Evolutionary conservation across 2,113 vertebrate species (phyloP), one percentile per base, ranked within the genome.

Genomic region (Pituophis catenifer): DNA sequence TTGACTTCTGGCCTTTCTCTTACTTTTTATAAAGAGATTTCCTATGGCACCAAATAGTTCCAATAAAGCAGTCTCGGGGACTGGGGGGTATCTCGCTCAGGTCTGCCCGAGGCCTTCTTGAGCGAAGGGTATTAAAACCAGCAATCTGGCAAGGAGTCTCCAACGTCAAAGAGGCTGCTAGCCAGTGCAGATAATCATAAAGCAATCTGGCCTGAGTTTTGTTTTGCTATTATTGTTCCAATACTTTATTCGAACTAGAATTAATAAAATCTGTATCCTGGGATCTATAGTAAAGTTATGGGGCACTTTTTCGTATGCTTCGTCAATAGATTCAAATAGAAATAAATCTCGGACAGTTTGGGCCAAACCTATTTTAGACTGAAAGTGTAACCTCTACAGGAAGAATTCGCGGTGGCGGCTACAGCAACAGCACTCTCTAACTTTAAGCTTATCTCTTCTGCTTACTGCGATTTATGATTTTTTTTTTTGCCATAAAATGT

Each of bases 401-500:
- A 85, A 62, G 53, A 85, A 59, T 44, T 59, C 26, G 2, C 24
- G 9, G 62, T 38, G 2, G 12, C 8, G 21, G 48, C 26, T 29
- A 26, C 29, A 17, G 26, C 12, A 19, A 17, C 8, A 54, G 50
- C 15, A n/a, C 13, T 17, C 52, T 26, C 52, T 12, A 24, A 50
- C 21, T 26, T 50, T 26, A 87, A 87, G 24, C 2, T 53, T 24
- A 21, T 65, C 57, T 62, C 50, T 38, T 57, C 9, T 26, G 7
- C 17, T 48, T 85, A 50, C 81, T 57, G 38, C 75, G 10, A 90
- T 29, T 89, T 5, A 57, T 17, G 1, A 6, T 2, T 89, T 89
- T 91, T 23, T 24, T 59, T 59, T 59, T 59, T 65, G 70, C 86
- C 93, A 92, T 91, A 89, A 90, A 53, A 75, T 54, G 88, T 70